Evolutionary conservation across 2,797 vertebrate genomes (phyloP).

Genomic region (Sebastes minor): DNA sequence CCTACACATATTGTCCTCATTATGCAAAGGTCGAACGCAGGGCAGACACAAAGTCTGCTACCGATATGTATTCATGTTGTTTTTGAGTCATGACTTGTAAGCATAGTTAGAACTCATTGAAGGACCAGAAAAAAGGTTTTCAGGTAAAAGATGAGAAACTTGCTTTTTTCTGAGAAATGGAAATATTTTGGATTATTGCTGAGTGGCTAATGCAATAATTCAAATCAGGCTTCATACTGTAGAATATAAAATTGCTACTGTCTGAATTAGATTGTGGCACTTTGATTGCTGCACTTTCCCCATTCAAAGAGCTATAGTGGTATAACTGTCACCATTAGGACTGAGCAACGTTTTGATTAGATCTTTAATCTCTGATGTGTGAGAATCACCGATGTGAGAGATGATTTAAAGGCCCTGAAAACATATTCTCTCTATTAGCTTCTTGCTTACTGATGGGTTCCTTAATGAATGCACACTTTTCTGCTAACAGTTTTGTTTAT

Average conservation of each 20-base stretch:
- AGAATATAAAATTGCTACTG: neutral
- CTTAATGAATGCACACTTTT: neutral
- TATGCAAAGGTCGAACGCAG: conserved; percentile 42
- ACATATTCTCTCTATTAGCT: neutral
- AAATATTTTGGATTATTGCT: neutral
- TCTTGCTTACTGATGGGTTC: neutral
- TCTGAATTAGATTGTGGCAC: neutral
- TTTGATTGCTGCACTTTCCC: neutral
- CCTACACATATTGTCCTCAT: conserved; percentile 48
- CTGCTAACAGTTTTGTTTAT: neutral
- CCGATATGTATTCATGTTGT: conserved; percentile 11
- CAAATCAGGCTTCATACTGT: neutral
- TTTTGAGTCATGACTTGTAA: conserved; percentile 25
- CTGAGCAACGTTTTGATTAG: neutral
- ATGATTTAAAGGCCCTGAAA: neutral
- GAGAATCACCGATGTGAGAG: neutral
- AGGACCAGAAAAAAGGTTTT: neutral
- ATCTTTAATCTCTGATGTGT: neutral
- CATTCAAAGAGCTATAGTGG: neutral
- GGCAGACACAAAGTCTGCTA: neutral
- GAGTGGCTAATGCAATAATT: neutral
- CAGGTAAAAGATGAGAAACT: neutral
- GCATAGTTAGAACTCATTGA: neutral
- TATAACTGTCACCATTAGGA: neutral
- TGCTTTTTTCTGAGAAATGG: neutral